Evolutionary conservation across 2,113 vertebrate genomes (phyloP).

Genomic region (Sebastes schlegelii): DNA sequence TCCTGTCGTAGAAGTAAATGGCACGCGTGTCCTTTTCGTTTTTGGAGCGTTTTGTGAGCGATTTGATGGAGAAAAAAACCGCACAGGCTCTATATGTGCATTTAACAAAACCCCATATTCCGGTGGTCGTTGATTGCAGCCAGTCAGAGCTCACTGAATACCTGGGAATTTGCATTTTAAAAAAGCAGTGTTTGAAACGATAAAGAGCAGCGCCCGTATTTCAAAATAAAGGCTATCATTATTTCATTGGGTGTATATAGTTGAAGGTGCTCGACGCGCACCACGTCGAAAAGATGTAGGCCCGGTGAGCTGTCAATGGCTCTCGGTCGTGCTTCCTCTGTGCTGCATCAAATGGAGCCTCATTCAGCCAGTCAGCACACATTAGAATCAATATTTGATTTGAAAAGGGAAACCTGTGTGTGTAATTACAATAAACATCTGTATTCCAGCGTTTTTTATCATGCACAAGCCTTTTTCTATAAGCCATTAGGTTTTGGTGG

Average conservation of each 20-base stretch:
- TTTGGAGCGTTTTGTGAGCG: slow-evolving; percentile 13
- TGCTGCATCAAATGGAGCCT: slow-evolving; percentile 46
- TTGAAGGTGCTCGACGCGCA: slow-evolving; percentile 55
- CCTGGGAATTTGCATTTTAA: slow-evolving; percentile 33
- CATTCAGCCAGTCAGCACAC: neutral
- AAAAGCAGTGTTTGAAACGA: slow-evolving; percentile 11
- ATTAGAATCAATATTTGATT: neutral
- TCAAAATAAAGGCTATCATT: slow-evolving; percentile 49
- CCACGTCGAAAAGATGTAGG: slow-evolving; percentile 66
- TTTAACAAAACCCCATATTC: slow-evolving; percentile 37
- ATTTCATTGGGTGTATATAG: slow-evolving; percentile 31
- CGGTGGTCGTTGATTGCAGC: slow-evolving; percentile 40
- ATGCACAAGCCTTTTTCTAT: neutral
- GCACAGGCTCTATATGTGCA: slow-evolving; percentile 31
- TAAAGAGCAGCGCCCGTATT: slow-evolving; percentile 26
- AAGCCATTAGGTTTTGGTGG: slow-evolving; percentile 15
- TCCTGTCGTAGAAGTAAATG: neutral
- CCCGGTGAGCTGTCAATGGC: slow-evolving; percentile 65
- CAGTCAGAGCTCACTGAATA: slow-evolving; percentile 41
- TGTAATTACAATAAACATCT: neutral
- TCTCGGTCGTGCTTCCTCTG: slow-evolving; percentile 45
- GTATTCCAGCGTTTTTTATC: neutral
- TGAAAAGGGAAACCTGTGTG: neutral
- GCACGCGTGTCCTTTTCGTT: neutral
- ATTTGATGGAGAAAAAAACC: slow-evolving; percentile 17